Conservation (phyloP, 2,888 invertebrate genomes). For the Ormyrus nitidulus region DNA sequence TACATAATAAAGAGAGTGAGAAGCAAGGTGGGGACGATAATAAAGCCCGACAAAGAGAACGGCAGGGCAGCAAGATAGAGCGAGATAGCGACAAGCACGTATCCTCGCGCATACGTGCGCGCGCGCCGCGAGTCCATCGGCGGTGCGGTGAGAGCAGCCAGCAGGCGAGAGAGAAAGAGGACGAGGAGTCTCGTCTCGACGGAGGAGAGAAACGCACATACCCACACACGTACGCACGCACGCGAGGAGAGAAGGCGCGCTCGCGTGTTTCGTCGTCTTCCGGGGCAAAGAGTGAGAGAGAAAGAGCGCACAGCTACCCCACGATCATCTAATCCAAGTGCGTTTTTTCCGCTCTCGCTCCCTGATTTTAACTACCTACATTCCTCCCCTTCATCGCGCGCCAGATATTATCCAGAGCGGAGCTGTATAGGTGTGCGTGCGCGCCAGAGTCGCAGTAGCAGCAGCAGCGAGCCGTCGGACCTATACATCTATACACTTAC, state of each 20-base stretch:
- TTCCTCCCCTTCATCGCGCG: too few species aligned
- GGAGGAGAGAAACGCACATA: too few species aligned
- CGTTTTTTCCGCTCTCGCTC: neutral
- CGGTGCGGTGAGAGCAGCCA: neutral
- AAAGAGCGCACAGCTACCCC: too few species aligned
- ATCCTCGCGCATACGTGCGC: too few species aligned
- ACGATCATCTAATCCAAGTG: neutral
- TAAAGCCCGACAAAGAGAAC: too few species aligned
- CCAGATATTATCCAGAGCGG: too few species aligned
- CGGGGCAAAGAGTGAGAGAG: neutral
- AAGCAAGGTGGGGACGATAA: neutral
- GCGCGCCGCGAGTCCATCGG: too few species aligned
- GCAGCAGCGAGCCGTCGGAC: neutral
- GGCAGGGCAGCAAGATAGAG: neutral
- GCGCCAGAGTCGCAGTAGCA: neutral
- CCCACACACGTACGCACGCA: neutral
- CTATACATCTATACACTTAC: neutral
- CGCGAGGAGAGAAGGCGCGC: slow-evolving; percentile 13
- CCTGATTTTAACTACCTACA: neutral
- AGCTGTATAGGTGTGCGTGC: neutral
- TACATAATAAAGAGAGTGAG: neutral
- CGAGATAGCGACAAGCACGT: neutral
- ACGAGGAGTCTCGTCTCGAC: too few species aligned
- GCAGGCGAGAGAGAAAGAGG: slow-evolving; percentile 2
- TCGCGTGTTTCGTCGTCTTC: slow-evolving; percentile 13